These are phyloP conservation scores for Cebidichthys violaceus DNA, from an alignment of 2,113 vertebrate genomes.

Conservation along the genomic window DNA sequence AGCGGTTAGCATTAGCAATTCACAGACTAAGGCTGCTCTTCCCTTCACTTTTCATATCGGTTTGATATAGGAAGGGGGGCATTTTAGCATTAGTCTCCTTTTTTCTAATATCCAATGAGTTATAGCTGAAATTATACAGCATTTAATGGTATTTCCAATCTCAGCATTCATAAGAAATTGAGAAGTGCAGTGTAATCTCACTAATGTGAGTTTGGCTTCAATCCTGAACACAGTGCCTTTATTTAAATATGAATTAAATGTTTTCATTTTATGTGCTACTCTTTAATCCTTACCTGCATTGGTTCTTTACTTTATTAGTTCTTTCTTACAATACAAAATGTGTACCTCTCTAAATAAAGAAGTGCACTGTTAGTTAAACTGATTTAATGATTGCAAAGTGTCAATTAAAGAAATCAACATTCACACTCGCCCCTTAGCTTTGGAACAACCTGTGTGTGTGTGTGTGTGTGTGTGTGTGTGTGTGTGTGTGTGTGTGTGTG, in stretches of 20 bases:
- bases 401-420: not conserved
- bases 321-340: not conserved
- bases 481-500: too few species aligned
- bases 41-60: too few species aligned
- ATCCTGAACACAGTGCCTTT: not conserved
- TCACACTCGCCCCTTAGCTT: not conserved
- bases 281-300: not conserved
- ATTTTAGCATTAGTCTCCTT: too few species aligned
- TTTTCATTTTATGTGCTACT: not conserved
- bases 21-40: too few species aligned
- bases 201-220: not conserved
- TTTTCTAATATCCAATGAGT: slow-evolving; percentile 2
- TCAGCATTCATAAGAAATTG: not conserved
- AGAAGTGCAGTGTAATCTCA: not conserved
- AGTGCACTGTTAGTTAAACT: not conserved
- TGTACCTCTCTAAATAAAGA: not conserved
- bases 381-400: not conserved
- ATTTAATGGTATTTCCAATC: not conserved
- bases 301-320: not conserved
- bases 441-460: not conserved
- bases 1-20: not conserved
- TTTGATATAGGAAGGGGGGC: too few species aligned
- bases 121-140: not conserved
- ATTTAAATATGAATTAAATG: not conserved
- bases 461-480: too few species aligned